phyloP scores from a whole-genome alignment of 2,797 vertebrate species.

The Neostethus bicornis region DNA sequence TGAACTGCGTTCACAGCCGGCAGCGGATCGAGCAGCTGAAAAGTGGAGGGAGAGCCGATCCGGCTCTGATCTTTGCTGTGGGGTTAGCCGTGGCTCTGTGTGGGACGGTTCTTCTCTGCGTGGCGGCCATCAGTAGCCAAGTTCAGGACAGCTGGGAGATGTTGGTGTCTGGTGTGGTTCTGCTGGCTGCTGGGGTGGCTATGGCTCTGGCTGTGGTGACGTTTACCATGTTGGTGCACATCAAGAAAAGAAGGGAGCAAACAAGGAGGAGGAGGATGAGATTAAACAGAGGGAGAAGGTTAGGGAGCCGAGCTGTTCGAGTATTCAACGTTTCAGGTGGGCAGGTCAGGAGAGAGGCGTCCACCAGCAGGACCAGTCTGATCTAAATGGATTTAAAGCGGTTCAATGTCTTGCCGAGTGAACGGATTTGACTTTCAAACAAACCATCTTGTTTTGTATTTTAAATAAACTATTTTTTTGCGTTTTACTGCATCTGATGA shows the following conservation, averaged over 20 bases:
- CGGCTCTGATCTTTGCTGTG: constrained; percentile 82
- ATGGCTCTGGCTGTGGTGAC: constrained; percentile 76
- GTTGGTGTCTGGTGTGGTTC: constrained; percentile 84
- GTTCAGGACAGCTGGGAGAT: constrained; percentile 80
- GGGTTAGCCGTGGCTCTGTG: constrained; percentile 85
- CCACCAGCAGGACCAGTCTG: constrained; percentile 88
- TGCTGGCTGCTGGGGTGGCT: constrained; percentile 78
- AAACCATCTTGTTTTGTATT: too few relatives aligned
- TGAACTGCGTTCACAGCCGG: constrained; percentile 91
- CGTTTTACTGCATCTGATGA: too few relatives aligned
- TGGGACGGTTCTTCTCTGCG: constrained; percentile 82
- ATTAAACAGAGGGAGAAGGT: constrained; percentile 39
- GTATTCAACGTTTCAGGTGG: constrained; percentile 86
- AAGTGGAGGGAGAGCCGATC: constrained; percentile 89
- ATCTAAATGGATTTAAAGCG: constrained; percentile 73
- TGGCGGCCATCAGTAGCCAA: constrained; percentile 65
- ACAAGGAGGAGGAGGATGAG: constrained; percentile 62
- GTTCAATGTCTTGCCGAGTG: too few relatives aligned
- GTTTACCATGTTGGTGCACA: constrained; percentile 51
- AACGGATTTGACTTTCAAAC: too few relatives aligned
- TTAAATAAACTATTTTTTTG: too few relatives aligned
- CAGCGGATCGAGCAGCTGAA: constrained; percentile 88
- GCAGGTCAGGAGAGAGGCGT: constrained; percentile 77
- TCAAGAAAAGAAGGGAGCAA: constrained; percentile 55
- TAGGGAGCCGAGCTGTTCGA: constrained; percentile 53